phyloP scores from a whole-genome alignment of 1,140 invertebrate species.

The Heliconius himera region DNA sequence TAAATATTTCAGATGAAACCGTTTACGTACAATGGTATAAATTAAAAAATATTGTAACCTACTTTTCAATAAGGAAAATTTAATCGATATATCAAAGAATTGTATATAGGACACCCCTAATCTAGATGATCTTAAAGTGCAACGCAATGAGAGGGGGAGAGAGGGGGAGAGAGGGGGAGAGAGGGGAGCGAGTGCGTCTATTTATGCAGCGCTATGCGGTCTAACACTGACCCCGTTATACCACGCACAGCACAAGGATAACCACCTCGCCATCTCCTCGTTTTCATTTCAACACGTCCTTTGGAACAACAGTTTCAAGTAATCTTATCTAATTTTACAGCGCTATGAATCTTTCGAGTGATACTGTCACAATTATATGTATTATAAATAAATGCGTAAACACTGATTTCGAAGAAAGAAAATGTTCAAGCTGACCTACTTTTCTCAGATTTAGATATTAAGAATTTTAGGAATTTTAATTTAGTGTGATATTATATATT shows the following conservation, averaged over 20 bases:
- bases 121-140: constrained; percentile 45
- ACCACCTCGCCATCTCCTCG: constrained; percentile 40
- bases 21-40: not conserved
- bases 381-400: constrained; percentile 8
- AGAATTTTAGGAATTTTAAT: not conserved
- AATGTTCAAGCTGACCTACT: constrained; percentile 1
- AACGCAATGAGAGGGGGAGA: constrained; percentile 37
- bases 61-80: not conserved
- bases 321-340: not conserved
- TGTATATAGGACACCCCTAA: constrained; percentile 25
- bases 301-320: constrained; percentile 22
- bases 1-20: not conserved
- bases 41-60: not conserved
- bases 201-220: constrained; percentile 76
- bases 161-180: constrained; percentile 28
- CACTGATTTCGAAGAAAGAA: not conserved
- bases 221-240: constrained; percentile 79
- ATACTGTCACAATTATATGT: not conserved
- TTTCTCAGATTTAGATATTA: not conserved
- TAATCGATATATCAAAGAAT: constrained; percentile 5
- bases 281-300: constrained; percentile 33
- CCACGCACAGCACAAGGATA: constrained; percentile 71
- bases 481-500: not conserved
- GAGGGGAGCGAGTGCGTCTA: constrained; percentile 50
- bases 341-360: not conserved